These are phyloP conservation scores for Euura lappo DNA, from an alignment of 1,140 invertebrate genomes.

Conservation along the genomic window DNA sequence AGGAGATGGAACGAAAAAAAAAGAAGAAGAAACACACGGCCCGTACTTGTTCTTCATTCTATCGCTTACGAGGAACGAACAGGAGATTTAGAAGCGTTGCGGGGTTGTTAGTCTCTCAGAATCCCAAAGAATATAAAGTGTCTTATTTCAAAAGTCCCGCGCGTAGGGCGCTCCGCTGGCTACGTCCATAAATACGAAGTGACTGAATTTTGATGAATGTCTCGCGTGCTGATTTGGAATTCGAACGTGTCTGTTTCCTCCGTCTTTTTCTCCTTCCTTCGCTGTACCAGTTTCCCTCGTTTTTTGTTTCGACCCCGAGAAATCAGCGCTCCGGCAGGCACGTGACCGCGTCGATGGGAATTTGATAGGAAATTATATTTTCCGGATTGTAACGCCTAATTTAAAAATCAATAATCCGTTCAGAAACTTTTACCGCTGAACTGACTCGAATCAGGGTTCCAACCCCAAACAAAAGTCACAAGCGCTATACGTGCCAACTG, in stretches of 20 bases:
- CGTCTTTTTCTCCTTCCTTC: background rate
- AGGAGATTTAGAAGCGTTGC: background rate
- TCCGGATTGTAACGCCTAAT: background rate
- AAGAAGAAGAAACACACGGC: background rate
- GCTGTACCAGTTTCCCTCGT: background rate
- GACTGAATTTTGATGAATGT: conserved; percentile 7
- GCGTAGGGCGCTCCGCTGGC: background rate
- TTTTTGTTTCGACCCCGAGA: background rate
- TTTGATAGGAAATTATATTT: background rate
- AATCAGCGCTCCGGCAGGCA: background rate
- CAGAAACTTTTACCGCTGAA: too few relatives aligned
- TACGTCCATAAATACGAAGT: background rate
- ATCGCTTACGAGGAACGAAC: background rate
- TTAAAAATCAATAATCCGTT: background rate
- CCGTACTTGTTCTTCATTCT: conserved; percentile 1
- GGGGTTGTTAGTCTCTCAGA: background rate
- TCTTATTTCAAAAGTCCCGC: background rate
- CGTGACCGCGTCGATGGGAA: background rate
- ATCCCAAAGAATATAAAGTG: conserved; percentile 5
- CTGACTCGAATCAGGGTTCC: too few relatives aligned
- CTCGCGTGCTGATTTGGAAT: background rate
- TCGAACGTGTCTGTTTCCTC: background rate
- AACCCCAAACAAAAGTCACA: too few relatives aligned
- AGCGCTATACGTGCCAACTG: too few relatives aligned
- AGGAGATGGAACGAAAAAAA: background rate